These are phyloP conservation scores for Acipenser transmontanus DNA, from an alignment of 2,797 vertebrate genomes.

Conservation along the genomic window DNA sequence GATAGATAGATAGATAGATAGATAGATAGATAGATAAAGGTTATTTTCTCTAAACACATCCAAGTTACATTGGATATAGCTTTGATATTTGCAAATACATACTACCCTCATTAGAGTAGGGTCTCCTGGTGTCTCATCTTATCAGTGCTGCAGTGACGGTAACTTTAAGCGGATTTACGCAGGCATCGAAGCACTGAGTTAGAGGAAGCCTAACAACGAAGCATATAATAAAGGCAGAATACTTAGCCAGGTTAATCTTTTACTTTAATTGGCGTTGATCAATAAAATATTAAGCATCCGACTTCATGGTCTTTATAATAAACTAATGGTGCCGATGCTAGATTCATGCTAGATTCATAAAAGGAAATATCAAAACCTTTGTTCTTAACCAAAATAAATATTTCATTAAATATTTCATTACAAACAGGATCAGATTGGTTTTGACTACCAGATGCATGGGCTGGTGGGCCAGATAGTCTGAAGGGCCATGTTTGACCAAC, in stretches of 20 bases:
- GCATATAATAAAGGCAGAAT: not conserved
- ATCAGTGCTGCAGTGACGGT: slow-evolving; percentile 11
- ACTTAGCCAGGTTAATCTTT: not conserved
- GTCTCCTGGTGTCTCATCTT: slow-evolving; percentile 15
- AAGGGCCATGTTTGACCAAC: no score
- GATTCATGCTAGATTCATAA: no score
- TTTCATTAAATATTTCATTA: no score
- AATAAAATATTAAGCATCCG: no score
- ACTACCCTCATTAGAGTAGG: slow-evolving; percentile 15
- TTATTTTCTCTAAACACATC: not conserved
- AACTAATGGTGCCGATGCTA: no score
- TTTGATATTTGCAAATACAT: slow-evolving; percentile 7
- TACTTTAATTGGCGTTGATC: no score
- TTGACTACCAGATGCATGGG: no score
- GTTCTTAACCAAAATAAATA: no score
- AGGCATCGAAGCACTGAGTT: not conserved
- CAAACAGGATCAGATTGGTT: no score
- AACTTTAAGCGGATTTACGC: slow-evolving; percentile 8
- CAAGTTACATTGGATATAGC: not conserved
- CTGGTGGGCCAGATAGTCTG: no score
- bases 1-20: not conserved
- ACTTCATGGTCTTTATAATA: no score
- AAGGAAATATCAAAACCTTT: no score
- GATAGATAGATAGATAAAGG: not conserved
- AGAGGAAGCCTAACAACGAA: slow-evolving; percentile 1